Percentiles rank a stretch among this genome's conserved stretches.
phyloP scores from a whole-genome alignment of 2,888 invertebrate genomes.

The Rutpela maculata region DNA sequence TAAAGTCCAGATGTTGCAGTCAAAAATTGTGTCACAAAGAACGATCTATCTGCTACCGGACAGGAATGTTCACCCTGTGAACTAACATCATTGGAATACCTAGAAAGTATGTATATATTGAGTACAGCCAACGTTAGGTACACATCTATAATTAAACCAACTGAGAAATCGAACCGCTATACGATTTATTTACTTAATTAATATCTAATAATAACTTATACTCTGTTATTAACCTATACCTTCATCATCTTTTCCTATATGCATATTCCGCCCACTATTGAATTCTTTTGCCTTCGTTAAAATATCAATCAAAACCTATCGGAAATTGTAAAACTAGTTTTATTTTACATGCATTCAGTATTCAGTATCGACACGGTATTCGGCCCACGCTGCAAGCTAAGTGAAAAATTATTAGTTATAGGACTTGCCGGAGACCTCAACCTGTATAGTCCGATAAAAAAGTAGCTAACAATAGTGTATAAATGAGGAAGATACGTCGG shows the following conservation, averaged over 20 bases:
- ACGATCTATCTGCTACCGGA: too few relatives aligned
- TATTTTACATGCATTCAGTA: constrained; percentile 48
- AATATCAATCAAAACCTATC: constrained; percentile 52
- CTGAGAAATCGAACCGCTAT: constrained; percentile 41
- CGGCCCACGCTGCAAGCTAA: constrained; percentile 37
- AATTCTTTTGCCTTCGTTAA: constrained; percentile 38
- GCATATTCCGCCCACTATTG: constrained; percentile 41
- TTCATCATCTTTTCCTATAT: constrained; percentile 21
- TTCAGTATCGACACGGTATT: constrained; percentile 48
- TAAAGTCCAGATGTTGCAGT: too few relatives aligned
- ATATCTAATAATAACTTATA: constrained; percentile 48
- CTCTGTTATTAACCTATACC: constrained; percentile 44
- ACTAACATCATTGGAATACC: neutral
- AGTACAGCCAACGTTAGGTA: neutral
- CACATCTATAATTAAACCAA: constrained; percentile 40
- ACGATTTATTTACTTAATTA: constrained; percentile 53
- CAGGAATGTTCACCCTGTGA: neutral
- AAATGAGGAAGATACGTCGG: constrained; percentile 23
- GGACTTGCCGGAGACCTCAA: constrained; percentile 27
- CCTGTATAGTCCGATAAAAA: constrained; percentile 41
- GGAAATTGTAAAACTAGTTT: constrained; percentile 53
- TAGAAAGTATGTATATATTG: neutral
- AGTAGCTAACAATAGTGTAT: constrained; percentile 3
- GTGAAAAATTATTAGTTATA: constrained; percentile 43
- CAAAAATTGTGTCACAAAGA: too few relatives aligned